phyloP scores from a whole-genome alignment of 2,797 vertebrate genomes.

The Chromobotia macracanthus region DNA sequence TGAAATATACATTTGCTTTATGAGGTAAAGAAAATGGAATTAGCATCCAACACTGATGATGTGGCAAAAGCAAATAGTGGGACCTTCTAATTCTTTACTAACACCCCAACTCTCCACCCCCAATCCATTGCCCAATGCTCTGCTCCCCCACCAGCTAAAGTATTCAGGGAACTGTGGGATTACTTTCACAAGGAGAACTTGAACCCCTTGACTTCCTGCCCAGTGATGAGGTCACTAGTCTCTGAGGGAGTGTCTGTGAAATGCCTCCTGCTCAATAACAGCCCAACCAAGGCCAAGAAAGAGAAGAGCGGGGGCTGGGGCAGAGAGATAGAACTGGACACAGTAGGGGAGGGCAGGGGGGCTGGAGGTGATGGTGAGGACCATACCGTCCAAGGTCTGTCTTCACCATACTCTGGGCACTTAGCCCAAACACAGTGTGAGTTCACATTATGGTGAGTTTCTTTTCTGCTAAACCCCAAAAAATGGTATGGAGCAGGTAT shows the following conservation, averaged over 20 bases:
- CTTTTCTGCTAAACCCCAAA: conserved; percentile 56
- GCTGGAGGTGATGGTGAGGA: conserved; percentile 29
- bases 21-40: conserved; percentile 54
- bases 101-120: conserved; percentile 53
- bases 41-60: conserved; percentile 60
- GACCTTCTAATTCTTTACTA: conserved; percentile 64
- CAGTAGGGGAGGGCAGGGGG: conserved; percentile 19
- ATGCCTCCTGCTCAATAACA: conserved; percentile 72
- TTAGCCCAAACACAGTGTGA: conserved; percentile 63
- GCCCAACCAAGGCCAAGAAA: conserved; percentile 53
- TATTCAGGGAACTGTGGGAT: conserved; percentile 76
- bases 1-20: conserved; percentile 48
- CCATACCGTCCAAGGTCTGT: conserved; percentile 5
- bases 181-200: conserved; percentile 78
- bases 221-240: conserved; percentile 81
- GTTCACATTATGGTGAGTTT: conserved; percentile 64
- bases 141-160: conserved; percentile 55
- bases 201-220: conserved; percentile 81
- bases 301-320: conserved; percentile 14
- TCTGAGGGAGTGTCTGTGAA: conserved; percentile 78
- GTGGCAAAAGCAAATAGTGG: conserved; percentile 63
- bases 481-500: background rate
- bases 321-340: conserved; percentile 7
- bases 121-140: conserved; percentile 8
- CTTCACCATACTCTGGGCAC: conserved; percentile 52